Percentiles rank a stretch among this genome's conserved stretches.
These are phyloP conservation scores for Platichthys flesus DNA, from an alignment of 2,113 vertebrate genomes.

Conservation along the genomic window DNA sequence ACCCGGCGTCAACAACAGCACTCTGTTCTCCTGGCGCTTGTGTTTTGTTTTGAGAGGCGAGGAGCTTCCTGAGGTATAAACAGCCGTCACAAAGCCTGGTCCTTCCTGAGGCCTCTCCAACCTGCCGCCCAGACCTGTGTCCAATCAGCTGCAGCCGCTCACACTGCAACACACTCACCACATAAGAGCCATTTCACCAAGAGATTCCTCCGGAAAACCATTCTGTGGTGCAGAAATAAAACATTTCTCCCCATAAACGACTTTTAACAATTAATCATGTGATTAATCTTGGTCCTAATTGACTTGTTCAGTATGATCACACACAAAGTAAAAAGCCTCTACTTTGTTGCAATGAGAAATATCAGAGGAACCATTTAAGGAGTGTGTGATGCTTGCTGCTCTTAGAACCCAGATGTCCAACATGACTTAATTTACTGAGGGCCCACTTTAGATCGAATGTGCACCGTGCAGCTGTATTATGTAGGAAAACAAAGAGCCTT, in stretches of 20 bases:
- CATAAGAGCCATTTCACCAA: too few species aligned
- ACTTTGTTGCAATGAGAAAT: not conserved
- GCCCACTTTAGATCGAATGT: not conserved
- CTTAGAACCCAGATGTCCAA: not conserved
- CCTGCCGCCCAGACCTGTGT: conserved; percentile 41
- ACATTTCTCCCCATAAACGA: too few species aligned
- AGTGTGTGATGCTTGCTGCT: not conserved
- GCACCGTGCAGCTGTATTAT: not conserved
- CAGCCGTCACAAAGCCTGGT: conserved; percentile 16
- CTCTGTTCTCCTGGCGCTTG: not conserved
- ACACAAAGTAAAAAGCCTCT: too few species aligned
- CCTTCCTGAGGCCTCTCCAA: conserved; percentile 29
- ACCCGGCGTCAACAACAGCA: conserved; percentile 37
- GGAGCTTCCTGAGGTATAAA: conserved; percentile 64
- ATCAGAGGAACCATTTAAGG: not conserved
- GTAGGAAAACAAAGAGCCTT: not conserved
- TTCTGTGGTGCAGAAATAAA: too few species aligned
- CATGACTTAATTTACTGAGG: not conserved
- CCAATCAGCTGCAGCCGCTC: not conserved
- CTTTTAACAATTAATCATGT: too few species aligned
- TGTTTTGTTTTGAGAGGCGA: conserved; percentile 43
- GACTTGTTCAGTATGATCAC: too few species aligned
- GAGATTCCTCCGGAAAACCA: not conserved
- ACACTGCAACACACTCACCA: not conserved
- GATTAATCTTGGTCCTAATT: too few species aligned